These are phyloP conservation scores for Melanostigma gelatinosum DNA, from an alignment of 2,113 vertebrate genomes.

Conservation along the genomic window DNA sequence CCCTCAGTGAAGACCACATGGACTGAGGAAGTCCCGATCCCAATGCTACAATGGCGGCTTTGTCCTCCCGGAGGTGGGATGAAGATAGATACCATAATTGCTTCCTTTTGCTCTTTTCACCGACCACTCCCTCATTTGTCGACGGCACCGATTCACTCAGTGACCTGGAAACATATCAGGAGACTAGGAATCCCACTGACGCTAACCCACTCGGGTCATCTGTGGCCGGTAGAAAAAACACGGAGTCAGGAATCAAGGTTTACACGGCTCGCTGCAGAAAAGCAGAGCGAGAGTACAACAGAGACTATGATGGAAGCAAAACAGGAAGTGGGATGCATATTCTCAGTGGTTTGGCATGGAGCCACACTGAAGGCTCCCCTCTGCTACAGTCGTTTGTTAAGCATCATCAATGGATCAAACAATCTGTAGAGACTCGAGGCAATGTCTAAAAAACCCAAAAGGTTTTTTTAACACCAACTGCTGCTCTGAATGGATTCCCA, in stretches of 20 bases:
- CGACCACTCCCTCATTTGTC: conserved; percentile 32
- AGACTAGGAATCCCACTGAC: not conserved
- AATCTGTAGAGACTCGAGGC: not conserved
- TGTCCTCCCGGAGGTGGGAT: conserved; percentile 47
- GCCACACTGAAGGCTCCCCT: conserved; percentile 6
- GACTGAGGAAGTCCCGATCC: conserved; percentile 21
- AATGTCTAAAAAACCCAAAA: not conserved
- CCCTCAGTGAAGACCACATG: conserved; percentile 30
- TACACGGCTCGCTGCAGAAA: conserved; percentile 10
- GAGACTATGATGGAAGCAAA: not conserved
- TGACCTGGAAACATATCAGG: not conserved
- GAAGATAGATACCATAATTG: conserved; percentile 47
- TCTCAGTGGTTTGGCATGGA: conserved; percentile 19
- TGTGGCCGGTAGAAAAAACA: conserved; percentile 23
- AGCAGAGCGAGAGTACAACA: conserved; percentile 15
- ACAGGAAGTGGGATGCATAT: conserved; percentile 30
- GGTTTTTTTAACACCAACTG: not conserved
- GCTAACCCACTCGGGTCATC: conserved; percentile 19
- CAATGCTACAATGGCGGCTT: conserved; percentile 47
- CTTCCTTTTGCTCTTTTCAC: conserved; percentile 45
- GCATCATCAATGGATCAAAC: conserved; percentile 8
- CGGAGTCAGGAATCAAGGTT: not conserved
- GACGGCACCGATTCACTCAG: conserved; percentile 22
- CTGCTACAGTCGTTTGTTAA: conserved; percentile 7
- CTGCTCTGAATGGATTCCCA: not conserved